phyloP scores from a whole-genome alignment of 2,888 invertebrate species.

The Campoplex nolae region DNA sequence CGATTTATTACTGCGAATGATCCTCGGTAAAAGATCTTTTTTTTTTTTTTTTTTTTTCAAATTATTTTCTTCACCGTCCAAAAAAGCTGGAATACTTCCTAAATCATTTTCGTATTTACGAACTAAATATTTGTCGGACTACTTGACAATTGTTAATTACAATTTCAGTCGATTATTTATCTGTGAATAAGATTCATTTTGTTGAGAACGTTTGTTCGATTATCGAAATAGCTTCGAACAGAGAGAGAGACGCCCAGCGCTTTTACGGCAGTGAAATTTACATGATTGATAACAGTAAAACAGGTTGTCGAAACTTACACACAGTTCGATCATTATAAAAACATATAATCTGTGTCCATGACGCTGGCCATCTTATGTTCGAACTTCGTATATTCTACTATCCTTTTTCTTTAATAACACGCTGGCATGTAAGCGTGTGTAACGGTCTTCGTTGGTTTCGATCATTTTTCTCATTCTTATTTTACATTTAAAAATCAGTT shows the following conservation, averaged over 20 bases:
- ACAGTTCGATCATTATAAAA: not conserved
- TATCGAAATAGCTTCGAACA: not conserved
- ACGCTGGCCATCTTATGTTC: conserved; percentile 3
- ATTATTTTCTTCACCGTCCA: not conserved
- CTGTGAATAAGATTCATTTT: not conserved
- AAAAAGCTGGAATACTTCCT: not conserved
- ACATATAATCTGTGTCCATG: conserved; percentile 17
- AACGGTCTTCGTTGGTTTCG: conserved; percentile 35
- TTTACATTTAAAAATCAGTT: not conserved
- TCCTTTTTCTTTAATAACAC: conserved; percentile 23
- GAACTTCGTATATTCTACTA: not conserved
- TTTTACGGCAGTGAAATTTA: not conserved
- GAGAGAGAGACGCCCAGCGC: not conserved
- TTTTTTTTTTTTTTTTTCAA: not conserved
- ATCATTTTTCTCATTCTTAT: not conserved
- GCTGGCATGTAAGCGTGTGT: not conserved
- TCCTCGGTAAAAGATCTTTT: not conserved
- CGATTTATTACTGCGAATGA: not conserved
- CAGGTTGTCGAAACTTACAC: not conserved
- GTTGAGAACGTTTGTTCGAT: not conserved
- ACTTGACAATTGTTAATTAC: not conserved
- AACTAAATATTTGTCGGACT: not conserved
- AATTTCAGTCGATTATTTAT: not conserved
- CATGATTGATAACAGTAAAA: conserved; percentile 35
- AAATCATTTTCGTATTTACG: not conserved